Evolutionary conservation across 1,140 invertebrate genomes (phyloP).

Genomic region (Hypsibius dujardini): DNA sequence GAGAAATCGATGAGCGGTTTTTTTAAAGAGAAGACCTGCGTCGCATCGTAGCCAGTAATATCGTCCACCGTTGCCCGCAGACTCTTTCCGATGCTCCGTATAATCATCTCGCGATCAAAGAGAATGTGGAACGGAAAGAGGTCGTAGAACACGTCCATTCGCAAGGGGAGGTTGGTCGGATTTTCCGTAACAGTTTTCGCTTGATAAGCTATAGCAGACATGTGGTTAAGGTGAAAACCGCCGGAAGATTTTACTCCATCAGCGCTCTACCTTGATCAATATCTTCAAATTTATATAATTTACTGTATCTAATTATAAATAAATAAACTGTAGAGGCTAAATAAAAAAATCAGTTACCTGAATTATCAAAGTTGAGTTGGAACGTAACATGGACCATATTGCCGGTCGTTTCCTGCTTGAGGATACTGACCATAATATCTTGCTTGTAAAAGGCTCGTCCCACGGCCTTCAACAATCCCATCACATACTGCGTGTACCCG

Average conservation of each 20-base stretch:
- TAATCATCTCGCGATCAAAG: slow-evolving; percentile 78
- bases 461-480: slow-evolving; percentile 74
- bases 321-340: no score
- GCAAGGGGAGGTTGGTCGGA: not conserved
- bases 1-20: slow-evolving; percentile 79
- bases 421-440: slow-evolving; percentile 70
- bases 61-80: slow-evolving; percentile 73
- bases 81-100: slow-evolving; percentile 71
- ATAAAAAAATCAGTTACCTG: no score
- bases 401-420: slow-evolving; percentile 62
- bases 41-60: slow-evolving; percentile 63
- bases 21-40: slow-evolving; percentile 69
- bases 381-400: slow-evolving; percentile 81
- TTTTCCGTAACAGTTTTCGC: not conserved
- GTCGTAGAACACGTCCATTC: slow-evolving; percentile 55
- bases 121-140: slow-evolving; percentile 95
- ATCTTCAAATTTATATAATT: no score
- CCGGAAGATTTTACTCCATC: not conserved
- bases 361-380: slow-evolving; percentile 79
- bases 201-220: not conserved
- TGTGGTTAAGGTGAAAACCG: no score
- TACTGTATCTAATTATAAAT: no score
- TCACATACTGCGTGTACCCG: slow-evolving; percentile 85
- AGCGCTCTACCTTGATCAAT: no score
- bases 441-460: slow-evolving; percentile 79